Evolutionary conservation across 1,140 invertebrate genomes (phyloP).

Genomic region (Melanaphis sacchari): DNA sequence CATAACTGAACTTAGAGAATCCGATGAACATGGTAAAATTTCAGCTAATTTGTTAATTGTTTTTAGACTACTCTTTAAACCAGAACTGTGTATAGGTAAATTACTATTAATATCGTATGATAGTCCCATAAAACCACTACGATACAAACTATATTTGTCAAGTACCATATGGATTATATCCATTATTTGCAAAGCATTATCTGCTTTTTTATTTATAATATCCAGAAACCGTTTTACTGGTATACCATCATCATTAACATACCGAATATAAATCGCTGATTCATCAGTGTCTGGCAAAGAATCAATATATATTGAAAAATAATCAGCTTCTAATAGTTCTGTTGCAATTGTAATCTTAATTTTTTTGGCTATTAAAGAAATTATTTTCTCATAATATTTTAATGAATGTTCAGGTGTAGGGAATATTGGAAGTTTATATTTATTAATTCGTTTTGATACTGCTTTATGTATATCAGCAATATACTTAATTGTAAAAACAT

Average conservation of each 20-base stretch:
- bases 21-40: not conserved
- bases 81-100: not conserved
- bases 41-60: not conserved
- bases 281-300: not conserved
- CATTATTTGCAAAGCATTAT: not conserved
- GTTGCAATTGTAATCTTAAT: not conserved
- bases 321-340: not conserved
- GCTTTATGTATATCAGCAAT: not conserved
- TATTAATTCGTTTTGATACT: not conserved
- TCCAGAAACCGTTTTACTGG: not conserved
- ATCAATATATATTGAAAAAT: not conserved
- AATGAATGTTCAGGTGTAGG: not conserved
- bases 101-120: not conserved
- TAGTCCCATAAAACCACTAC: not conserved
- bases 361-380: not conserved
- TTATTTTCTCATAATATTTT: not conserved
- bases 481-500: not conserved
- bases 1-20: not conserved
- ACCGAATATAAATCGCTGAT: not conserved
- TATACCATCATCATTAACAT: not conserved
- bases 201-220: not conserved
- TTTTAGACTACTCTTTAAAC: not conserved
- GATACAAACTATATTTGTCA: not conserved
- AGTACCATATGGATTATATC: not conserved
- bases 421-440: not conserved